Evolutionary conservation across 2,797 vertebrate species (phyloP), one percentile per base, ranked within the genome.

Genomic region (Bryconaethiops microstoma): DNA sequence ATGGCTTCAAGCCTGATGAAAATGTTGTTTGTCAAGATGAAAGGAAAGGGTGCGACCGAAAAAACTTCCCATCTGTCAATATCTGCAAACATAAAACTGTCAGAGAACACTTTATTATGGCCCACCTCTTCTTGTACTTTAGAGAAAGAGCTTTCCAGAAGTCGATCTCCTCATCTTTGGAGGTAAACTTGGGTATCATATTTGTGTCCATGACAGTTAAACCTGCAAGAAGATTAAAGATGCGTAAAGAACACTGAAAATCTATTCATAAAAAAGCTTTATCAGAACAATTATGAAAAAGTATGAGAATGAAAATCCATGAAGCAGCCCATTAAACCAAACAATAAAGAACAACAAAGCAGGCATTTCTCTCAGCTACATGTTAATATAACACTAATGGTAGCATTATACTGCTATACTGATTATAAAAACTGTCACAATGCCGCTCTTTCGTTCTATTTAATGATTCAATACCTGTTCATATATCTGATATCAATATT

Each of bases 91-190:
- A 77, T 55, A 63, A 59, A 63, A 79, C 63, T 65, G n/a, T 59
- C 54, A 68, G 9, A 60, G 23, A 81, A 80, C 10, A 21, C 55
- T 85, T 88, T 74, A 77, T 50, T 78, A 14, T 19, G 13, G 29
- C 79, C 57, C 95, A 98, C 98, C 96, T 97, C 93, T 96, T 96
- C 82, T 97, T 98, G 87, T 98, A 97, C 86, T 96, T 97, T 79
- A 97, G 93, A 76, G 96, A 96, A 89, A 97, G 94, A 75, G 95
- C 93, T 91, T 96, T 98, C 98, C 98, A 99, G 88, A 98, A 98
- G 0, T 95, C 95, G 75, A 95, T 95, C 93, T 99, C 97, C 90
- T 99, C 97, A 81, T 98, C 97, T 89, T 96, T 96, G 93, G 95
- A 95, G 0, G 95, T 92, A 91, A 99, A 98, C 91, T 96, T 96